Base-by-base conservation (phyloP, 2,888 invertebrate species). In the Ametastegia equiseti region DNA sequence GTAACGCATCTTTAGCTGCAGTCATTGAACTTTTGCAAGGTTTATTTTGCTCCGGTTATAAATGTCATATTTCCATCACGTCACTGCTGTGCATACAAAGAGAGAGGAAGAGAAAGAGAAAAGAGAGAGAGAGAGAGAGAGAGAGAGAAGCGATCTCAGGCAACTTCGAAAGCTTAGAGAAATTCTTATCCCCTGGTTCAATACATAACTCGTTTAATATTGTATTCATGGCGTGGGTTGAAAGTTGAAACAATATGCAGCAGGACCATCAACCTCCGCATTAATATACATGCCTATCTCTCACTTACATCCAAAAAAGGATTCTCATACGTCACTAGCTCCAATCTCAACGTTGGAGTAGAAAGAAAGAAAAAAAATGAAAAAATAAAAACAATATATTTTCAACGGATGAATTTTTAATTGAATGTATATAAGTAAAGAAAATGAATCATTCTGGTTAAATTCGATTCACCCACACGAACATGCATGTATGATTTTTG, bases 221-320 rank as follows among this genome's bases (percentile, higher is more conserved):
- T 19, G 39, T 67, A 67, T 67, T 23, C 65, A 67, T 33, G 65
- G 65, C 65, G 65, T 67, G 65, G 65, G 65, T 67, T 67, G 65
- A 67, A 36, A 67, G 65, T 67, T 67, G 65, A 67, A 39, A 67
- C 65, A 67, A 67, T 67, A n/a, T n/a, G n/a, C n/a, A n/a, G 65
- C 65, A 23, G 39, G 65, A 67, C 19, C 65, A 19, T 36, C 65
- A 67, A 67, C 39, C 65, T 39, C 65, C 19, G 60, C 30, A 60
- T 60, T 60, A 60, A 60, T 57, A 11, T 57, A 60, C 30, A 15
- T 60, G 11, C 15, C 60, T 30, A 60, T 6, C 23, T 60, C 60
- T 60, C n/a, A 60, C 60, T 30, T 60, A 60, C 60, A 60, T 60
- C 5, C 13, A 30, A 60, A 60, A 27, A 60, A 60, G 15, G 60